Conservation (phyloP, 2,888 invertebrate species). For the Aquatica leii region DNA sequence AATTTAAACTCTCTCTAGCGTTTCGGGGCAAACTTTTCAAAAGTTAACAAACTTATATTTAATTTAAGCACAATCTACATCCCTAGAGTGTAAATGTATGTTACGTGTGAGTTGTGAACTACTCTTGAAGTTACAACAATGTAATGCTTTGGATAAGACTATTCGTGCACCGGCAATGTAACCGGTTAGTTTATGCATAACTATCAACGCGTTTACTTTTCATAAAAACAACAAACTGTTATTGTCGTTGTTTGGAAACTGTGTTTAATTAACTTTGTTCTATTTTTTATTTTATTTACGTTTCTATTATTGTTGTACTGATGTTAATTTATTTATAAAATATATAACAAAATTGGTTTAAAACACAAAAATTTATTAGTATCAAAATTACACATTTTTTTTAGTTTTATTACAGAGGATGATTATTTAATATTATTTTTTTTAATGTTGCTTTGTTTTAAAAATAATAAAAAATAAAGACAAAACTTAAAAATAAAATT, state of each 20-base stretch:
- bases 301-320: too few species aligned
- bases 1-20: background rate
- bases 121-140: constrained; percentile 18
- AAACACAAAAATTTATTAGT: too few species aligned
- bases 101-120: constrained; percentile 16
- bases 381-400: too few species aligned
- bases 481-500: too few species aligned
- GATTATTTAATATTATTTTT: too few species aligned
- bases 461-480: too few species aligned
- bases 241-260: constrained; percentile 8
- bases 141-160: constrained; percentile 22
- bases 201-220: constrained; percentile 19
- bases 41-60: constrained; percentile 9
- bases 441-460: too few species aligned
- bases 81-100: constrained; percentile 7
- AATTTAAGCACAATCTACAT: constrained; percentile 3
- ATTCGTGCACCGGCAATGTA: constrained; percentile 16
- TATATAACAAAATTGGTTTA: too few species aligned
- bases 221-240: constrained; percentile 15
- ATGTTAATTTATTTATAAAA: too few species aligned
- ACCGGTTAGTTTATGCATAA: constrained; percentile 16
- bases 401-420: too few species aligned
- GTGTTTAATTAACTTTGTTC: too few species aligned
- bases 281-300: too few species aligned
- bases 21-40: background rate